Evolutionary conservation across 1,140 invertebrate genomes (phyloP), one percentile per base, ranked within the genome.

Genomic region (Aradophagus sp.): DNA sequence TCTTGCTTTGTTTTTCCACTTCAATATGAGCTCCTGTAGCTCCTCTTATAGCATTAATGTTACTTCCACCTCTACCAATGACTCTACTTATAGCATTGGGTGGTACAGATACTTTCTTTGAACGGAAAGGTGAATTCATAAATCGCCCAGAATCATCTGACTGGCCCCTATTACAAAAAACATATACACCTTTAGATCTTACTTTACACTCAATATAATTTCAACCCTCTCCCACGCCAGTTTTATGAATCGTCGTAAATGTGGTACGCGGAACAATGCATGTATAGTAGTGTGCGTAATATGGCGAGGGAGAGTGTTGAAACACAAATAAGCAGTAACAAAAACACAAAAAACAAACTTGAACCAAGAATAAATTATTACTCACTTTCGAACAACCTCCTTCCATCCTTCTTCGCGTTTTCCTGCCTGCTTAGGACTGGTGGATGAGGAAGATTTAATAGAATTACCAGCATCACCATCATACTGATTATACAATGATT

Each of bases 11-110:
- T 80, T 98, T 99, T 81, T 99, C 97, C 1, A 99, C 95, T 86
- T 99, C 97, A 77, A 99, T 98, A 79, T 98, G 95, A 2, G 97
- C 97, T 41, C 96, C 95, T 10, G 96, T 98, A 14, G 95, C 93
- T 59, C 93, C 93, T 61, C 97, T 87, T 77, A 99, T 98, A 4
- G 96, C 94, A 87, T 98, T 99, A 71, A 99, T 98, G 86, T 98
- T 98, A 84, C 93, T 96, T 13, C 97, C 97, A 12, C 93, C 96
- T 76, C 97, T 90, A 1, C 97, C 97, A 80, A 99, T 98, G 0
- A 98, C 96, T 59, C 96, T 88, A 72, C 95, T 97, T 38, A 98
- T 98, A 32, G 96, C 96, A 84, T 94, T 93, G 11, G 95, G 90
- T 36, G 96, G 95, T 45, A 99, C 97, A 6, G 92, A 91, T n/a